Base-by-base conservation (phyloP, 1,140 invertebrate species). In the Arion vulgaris region DNA sequence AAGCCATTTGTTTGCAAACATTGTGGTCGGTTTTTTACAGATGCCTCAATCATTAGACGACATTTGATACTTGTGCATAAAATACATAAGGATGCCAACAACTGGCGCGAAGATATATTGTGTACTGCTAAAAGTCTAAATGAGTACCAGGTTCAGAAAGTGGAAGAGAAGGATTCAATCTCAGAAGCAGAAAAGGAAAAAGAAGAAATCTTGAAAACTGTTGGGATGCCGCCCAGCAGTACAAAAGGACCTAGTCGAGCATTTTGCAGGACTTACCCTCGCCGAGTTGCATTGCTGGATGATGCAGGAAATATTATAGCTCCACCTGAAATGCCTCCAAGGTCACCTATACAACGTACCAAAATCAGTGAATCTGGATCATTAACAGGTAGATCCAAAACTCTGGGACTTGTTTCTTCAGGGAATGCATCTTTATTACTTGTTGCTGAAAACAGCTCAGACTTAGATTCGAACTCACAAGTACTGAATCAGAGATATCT, bases 1-100 rank as follows among this genome's bases (percentile, higher is more conserved):
- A 95, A 97, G 89, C 98, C 98, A 0, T 99, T 98, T 92, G 89
- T 86, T 13, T 91, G 92, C 86, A 87, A 91, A 81, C 91, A 93
- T 36, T 95, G 94, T 89, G 90, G 93, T 62, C 94, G 94, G 86
- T 93, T 93, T 9, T 95, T 95, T 86, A 87, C 85, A 71, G 87
- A 90, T 83, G 83, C 87, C 34, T 88, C 89, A n/a, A 88, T 90
- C 34, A 86, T 90, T 26, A 83, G 89, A 69, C 83, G 89, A 13
- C 90, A 91, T 73, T 66, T 91, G 49, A 92, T 85, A 68, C 80
- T 88, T 32, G 87, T 90, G 26, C 89, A 90, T 57, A 90, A 89
- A 84, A 86, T 89, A 62, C 69, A 88, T 45, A 89, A 88, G 81
- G 86, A 87, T 80, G 57, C 86, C 0, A 85, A 84, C 36, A 78